phyloP scores from a whole-genome alignment of 2,113 vertebrate species.

The Rutilus rutilus region DNA sequence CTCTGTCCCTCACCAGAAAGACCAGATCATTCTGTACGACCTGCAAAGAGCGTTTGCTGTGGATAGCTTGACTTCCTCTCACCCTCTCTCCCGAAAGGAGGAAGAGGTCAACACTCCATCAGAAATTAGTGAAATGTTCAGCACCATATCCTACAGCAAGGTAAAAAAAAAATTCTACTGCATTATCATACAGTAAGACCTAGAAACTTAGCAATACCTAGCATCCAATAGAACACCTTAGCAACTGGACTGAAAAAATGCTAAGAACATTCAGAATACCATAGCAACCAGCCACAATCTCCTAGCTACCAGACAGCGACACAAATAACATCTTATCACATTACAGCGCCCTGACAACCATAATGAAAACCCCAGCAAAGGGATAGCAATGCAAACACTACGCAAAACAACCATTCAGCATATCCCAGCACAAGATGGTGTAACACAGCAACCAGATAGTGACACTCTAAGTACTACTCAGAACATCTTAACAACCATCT shows the following conservation, averaged over 20 bases:
- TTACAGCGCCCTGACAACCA: no score
- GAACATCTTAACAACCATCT: no score
- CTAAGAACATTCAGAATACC: no score
- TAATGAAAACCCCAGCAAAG: no score
- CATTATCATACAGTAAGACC: background rate
- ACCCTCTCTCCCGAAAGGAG: conserved; percentile 82
- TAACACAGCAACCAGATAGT: no score
- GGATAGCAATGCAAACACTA: no score
- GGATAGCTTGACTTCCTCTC: conserved; percentile 87
- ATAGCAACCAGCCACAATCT: no score
- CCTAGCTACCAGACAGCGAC: background rate
- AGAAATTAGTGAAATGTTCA: conserved; percentile 89
- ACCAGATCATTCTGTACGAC: conserved; percentile 82
- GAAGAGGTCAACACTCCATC: conserved; percentile 81
- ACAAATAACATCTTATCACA: no score
- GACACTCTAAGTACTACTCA: no score
- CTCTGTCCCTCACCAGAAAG: conserved; percentile 75
- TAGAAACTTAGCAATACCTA: no score
- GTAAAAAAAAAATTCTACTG: conserved; percentile 64
- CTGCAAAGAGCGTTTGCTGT: conserved; percentile 82
- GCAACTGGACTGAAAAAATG: background rate
- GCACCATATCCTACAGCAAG: conserved; percentile 93
- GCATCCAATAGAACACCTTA: background rate
- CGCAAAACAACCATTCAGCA: no score
- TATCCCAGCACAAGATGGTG: no score